These are phyloP conservation scores for Menidia menidia DNA, from an alignment of 2,797 vertebrate species.

Conservation along the genomic window DNA sequence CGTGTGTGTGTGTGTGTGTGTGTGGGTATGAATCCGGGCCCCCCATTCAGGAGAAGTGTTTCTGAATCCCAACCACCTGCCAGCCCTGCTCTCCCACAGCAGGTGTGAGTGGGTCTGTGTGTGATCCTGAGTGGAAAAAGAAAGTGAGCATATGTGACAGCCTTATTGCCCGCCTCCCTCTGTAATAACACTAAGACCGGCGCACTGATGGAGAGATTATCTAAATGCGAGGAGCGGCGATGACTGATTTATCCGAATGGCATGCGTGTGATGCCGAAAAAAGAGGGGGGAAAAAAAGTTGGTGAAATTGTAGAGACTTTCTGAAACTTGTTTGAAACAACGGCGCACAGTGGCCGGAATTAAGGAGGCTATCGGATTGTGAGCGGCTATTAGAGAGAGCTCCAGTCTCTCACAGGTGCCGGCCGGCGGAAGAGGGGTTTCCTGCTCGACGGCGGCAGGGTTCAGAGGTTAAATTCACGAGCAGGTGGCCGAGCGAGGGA, in stretches of 20 bases:
- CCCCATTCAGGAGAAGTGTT: conserved; percentile 59
- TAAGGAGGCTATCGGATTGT: neutral
- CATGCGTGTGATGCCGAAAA: conserved; percentile 13
- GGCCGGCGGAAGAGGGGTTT: conserved; percentile 62
- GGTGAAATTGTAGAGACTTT: neutral
- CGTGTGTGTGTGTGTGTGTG: conserved; percentile 30
- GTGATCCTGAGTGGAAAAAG: conserved; percentile 61
- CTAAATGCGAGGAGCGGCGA: conserved; percentile 48
- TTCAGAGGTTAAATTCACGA: conserved; percentile 70
- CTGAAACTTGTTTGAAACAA: neutral
- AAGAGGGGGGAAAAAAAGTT: neutral
- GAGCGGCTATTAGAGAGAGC: neutral
- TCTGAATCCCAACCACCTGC: conserved; percentile 77
- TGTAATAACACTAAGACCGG: conserved; percentile 58
- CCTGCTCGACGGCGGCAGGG: conserved; percentile 54
- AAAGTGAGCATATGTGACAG: conserved; percentile 57
- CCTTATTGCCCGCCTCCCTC: conserved; percentile 64
- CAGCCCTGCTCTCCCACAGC: conserved; percentile 55
- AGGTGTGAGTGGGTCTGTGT: conserved; percentile 67
- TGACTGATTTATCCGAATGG: conserved; percentile 18
- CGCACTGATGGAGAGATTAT: conserved; percentile 71
- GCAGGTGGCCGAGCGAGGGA: conserved; percentile 58
- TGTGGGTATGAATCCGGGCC: conserved; percentile 32
- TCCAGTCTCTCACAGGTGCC: conserved; percentile 45
- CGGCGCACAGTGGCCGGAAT: neutral